Conservation (phyloP, 2,888 invertebrate genomes). For the Epinotia ramella region DNA sequence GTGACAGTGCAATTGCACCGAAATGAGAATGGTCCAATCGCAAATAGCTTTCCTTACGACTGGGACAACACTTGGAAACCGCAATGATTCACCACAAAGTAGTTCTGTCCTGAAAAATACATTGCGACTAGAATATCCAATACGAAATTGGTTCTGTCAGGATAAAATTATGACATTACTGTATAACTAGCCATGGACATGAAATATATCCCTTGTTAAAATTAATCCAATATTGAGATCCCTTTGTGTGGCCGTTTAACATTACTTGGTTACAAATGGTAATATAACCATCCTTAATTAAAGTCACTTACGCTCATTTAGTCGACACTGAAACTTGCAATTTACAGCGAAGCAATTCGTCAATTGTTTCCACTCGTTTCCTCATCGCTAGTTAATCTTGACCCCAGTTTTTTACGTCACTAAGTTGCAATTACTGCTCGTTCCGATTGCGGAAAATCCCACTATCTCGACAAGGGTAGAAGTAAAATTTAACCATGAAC, state of each 20-base stretch:
- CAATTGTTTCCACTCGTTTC: too few relatives aligned
- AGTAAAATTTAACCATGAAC: too few relatives aligned
- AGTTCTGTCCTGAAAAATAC: neutral
- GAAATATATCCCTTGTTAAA: slow-evolving; percentile 11
- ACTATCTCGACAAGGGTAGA: too few relatives aligned
- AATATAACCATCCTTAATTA: neutral
- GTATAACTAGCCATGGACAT: neutral
- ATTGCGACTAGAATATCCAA: neutral
- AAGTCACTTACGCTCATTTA: neutral
- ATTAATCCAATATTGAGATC: neutral
- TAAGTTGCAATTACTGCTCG: too few relatives aligned
- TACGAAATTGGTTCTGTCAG: neutral
- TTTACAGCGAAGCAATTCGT: neutral
- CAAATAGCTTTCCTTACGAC: too few relatives aligned
- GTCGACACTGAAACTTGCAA: neutral
- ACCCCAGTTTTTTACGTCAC: too few relatives aligned
- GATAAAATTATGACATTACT: neutral
- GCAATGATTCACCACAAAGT: too few relatives aligned
- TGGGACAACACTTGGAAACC: too few relatives aligned
- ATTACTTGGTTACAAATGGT: neutral
- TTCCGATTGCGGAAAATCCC: too few relatives aligned
- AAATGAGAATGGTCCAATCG: too few relatives aligned
- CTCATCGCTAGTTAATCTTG: too few relatives aligned
- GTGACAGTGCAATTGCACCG: too few relatives aligned
- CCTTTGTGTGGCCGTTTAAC: neutral